A percentile compares a stretch with the other conserved stretches of the same genome.
phyloP scores from a whole-genome alignment of 2,797 vertebrate species.

The Sphenodon punctatus region DNA sequence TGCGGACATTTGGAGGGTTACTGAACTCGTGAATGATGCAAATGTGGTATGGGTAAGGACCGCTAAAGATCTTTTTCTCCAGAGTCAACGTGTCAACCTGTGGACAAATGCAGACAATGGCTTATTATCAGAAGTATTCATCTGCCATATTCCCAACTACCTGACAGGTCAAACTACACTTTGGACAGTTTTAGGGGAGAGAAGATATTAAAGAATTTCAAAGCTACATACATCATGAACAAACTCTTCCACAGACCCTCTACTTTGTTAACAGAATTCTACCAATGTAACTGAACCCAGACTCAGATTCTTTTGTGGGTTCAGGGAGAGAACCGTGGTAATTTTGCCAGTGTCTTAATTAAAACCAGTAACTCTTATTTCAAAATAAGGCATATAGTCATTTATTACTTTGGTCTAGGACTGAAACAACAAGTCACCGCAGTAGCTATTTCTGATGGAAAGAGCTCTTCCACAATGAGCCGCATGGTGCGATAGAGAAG shows the following conservation, averaged over 20 bases:
- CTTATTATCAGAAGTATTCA: background rate
- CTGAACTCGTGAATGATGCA: constrained; percentile 98
- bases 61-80: constrained; percentile 94
- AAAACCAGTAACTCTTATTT: too few species aligned
- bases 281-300: background rate
- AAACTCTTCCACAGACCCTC: background rate
- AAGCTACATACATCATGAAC: background rate
- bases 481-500: too few species aligned
- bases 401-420: too few species aligned
- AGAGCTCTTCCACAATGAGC: too few species aligned
- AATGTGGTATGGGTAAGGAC: constrained; percentile 96
- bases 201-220: background rate
- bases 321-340: too few species aligned
- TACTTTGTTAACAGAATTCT: background rate
- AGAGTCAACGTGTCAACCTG: constrained; percentile 92
- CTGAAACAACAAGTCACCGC: too few species aligned
- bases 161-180: background rate
- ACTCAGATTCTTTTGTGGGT: background rate
- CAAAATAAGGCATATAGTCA: too few species aligned
- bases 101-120: constrained; percentile 1
- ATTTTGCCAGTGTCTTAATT: too few species aligned
- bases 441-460: too few species aligned
- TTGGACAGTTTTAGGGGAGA: background rate
- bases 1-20: constrained; percentile 95
- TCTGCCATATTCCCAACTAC: background rate